Percentiles rank a stretch among this genome's conserved stretches.
These are phyloP conservation scores for Metopia argyrocephala DNA, from an alignment of 2,888 invertebrate species.

Conservation along the genomic window DNA sequence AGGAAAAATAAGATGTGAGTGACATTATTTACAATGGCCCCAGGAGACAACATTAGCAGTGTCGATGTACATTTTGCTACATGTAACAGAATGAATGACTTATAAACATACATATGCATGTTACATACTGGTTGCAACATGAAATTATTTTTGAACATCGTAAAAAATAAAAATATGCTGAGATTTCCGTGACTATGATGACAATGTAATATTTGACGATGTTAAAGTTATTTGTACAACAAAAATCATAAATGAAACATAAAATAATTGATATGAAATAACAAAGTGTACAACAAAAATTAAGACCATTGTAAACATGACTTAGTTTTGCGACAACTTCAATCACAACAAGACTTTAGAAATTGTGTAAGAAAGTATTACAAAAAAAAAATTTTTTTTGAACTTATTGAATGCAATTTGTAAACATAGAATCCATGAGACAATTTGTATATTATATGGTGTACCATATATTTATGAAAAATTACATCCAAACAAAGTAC, in stretches of 20 bases:
- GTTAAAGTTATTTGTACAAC: slow-evolving; percentile 36
- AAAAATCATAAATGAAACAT: not conserved
- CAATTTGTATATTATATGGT: not conserved
- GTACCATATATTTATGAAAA: not conserved
- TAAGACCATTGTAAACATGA: slow-evolving; percentile 54
- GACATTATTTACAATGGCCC: slow-evolving; percentile 30
- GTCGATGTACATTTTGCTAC: slow-evolving; percentile 26
- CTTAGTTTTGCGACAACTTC: slow-evolving; percentile 44
- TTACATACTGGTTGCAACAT: slow-evolving; percentile 23
- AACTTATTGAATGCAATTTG: not conserved
- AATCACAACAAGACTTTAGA: not conserved
- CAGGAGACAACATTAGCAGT: slow-evolving; percentile 52
- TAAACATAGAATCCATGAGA: not conserved
- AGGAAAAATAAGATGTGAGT: not conserved
- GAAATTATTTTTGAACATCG: slow-evolving; percentile 19
- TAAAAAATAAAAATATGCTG: not conserved
- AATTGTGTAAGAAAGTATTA: not conserved
- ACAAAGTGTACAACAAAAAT: slow-evolving; percentile 20
- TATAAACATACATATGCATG: not conserved
- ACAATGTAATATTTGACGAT: not conserved
- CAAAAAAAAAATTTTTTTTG: not conserved
- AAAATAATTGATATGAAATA: slow-evolving; percentile 26
- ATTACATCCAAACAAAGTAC: too few relatives aligned
- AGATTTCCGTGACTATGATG: not conserved
- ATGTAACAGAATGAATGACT: not conserved